A percentile compares a stretch with the other conserved stretches of the same genome.
Conservation (phyloP, 2,113 vertebrate species). For the Progne subis region DNA sequence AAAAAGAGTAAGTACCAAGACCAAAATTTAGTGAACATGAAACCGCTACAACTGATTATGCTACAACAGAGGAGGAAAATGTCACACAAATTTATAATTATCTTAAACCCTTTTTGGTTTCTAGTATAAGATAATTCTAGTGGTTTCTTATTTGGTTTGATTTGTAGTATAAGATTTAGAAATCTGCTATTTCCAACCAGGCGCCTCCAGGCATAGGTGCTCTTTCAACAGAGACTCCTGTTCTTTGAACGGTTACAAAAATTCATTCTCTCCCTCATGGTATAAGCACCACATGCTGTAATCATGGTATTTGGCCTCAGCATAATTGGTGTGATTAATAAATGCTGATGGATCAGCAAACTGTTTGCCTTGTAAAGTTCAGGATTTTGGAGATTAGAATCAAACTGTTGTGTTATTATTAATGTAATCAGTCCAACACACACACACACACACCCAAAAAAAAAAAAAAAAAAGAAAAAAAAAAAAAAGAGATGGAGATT, state of each 20-base stretch:
- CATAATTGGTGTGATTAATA: slow-evolving; percentile 29
- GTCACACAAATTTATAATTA: background rate
- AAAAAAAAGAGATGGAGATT: background rate
- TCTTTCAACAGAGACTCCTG: background rate
- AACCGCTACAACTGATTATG: background rate
- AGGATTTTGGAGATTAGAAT: slow-evolving; percentile 33
- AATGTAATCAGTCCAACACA: background rate
- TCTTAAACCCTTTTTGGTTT: background rate
- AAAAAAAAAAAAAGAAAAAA: too few relatives aligned
- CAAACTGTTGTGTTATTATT: background rate
- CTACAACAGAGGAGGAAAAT: background rate
- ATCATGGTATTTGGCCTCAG: background rate
- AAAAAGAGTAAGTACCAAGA: too few relatives aligned
- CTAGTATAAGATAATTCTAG: background rate
- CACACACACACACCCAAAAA: background rate
- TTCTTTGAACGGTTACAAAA: slow-evolving; percentile 7
- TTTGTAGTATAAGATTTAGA: background rate
- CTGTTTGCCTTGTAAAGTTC: slow-evolving; percentile 42
- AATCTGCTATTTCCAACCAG: background rate
- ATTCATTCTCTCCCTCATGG: background rate
- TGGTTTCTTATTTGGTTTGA: background rate
- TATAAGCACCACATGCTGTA: background rate
- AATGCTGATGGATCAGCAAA: slow-evolving; percentile 49
- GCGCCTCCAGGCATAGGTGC: background rate
- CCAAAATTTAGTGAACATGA: too few relatives aligned